Evolutionary conservation across 2,888 invertebrate species (phyloP), one percentile per base, ranked within the genome.

Genomic region (Amphipyra tragopoginis): DNA sequence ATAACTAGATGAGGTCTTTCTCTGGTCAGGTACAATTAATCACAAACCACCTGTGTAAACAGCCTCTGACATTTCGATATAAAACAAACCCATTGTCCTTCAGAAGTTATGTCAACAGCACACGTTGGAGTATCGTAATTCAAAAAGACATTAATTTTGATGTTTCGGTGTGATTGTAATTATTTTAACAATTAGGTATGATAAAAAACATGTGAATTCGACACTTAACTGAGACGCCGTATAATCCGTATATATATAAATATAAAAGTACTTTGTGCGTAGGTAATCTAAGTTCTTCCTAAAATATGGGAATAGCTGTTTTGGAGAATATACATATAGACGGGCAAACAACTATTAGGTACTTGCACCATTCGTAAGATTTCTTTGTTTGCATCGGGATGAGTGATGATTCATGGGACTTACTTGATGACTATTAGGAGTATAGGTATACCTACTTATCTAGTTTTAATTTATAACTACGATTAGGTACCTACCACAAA

Each of bases 81-180:
- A 50, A 47, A 55, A 67, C 44, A 29, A 69, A 61, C 7, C 26
- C 71, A 72, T 77, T 76, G 72, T 79, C 75, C 40, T 51, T 10
- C 34, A 40, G 38, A 60, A 66, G 11, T 55, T 47, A 43, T 21
- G 47, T 48, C 45, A 56, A 60, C 44, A 54, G 54, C 52, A 45
- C 51, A 29, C 29, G 29, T n/a, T 51, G 55, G 62, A 38, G 29
- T 38, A n/a, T 47, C 13, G 39, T 64, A 49, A 58, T 58, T 56
- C 38, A 9, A 48, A 45, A 48, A 68, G 7, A 49, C 43, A 67
- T 67, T 15, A 15, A 50, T 7, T 48, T 58, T 39, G 59, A 51
- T 13, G 21, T 34, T 44, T 47, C 21, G 8, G 14, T 53, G 51
- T 33, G 9, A 44, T 51, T 48, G 15, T 50, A 69, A 69, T 59